Base-by-base conservation (phyloP, 2,113 vertebrate genomes). In the Thalassarche chlororhynchos region DNA sequence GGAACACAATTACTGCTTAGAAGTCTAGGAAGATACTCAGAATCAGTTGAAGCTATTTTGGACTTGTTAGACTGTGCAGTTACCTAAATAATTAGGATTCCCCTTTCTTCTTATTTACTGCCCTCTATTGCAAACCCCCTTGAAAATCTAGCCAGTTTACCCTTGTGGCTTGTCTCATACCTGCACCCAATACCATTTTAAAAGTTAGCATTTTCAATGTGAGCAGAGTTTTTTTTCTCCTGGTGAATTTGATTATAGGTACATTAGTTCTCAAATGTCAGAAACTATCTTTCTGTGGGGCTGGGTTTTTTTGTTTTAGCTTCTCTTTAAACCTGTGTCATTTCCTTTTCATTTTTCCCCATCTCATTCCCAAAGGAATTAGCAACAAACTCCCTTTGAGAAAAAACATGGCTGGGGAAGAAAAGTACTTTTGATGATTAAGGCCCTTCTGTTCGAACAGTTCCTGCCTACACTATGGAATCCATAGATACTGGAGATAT, bases 351-450 rank as follows among this genome's bases (percentile, higher is more conserved):
- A 46, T 94, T 96, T 94, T 88, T 2, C 66, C 60, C 51, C 84
- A 52, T 96, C 82, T 90, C 8, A 0, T 77, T 96, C 91, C 91
- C 90, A 95, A 93, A 96, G 79, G 93, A 83, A 86, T 92, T 84
- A 51, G 68, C 86, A 92, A 97, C 91, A 96, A 94, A 86, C 82
- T 93, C 78, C 79, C 89, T 97, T 94, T 96, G 96, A 97, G 94
- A 68, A 86, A 95, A 96, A 95, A 66, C 79, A 74, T 49, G 86
- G 36, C 78, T 72, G 68, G 71, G n/a, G 75, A 97, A 93, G 82
- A 96, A 94, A 96, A 93, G 93, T 92, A 91, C 87, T 96, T 97
- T 95, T 96, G 87, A 96, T 94, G 87, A 94, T 91, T 96, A 93
- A 96, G 84, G 25, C 38, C 55, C 79, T 69, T 96, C 95, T 96